These are phyloP conservation scores for Ephestia elutella DNA, from an alignment of 1,140 invertebrate genomes.

Conservation along the genomic window DNA sequence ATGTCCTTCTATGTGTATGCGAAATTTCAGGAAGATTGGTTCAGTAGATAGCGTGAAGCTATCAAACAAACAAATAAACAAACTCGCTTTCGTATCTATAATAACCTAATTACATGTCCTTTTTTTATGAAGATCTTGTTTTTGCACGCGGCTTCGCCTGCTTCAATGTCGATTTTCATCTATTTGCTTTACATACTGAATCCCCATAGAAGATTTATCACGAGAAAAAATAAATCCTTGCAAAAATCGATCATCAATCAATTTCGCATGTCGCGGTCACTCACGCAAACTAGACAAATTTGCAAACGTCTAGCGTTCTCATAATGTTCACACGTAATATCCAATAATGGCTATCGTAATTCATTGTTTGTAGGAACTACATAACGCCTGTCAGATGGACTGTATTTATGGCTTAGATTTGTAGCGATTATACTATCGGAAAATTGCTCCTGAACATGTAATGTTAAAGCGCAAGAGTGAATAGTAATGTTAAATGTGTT, in stretches of 20 bases:
- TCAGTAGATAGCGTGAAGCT: too few relatives aligned
- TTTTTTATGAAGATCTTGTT: too few relatives aligned
- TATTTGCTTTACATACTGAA: too few relatives aligned
- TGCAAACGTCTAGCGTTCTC: neutral
- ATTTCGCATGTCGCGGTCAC: neutral
- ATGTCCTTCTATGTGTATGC: too few relatives aligned
- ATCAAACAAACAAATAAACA: too few relatives aligned
- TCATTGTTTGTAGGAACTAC: neutral
- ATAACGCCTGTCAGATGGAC: neutral
- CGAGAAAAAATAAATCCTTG: neutral
- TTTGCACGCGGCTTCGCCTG: too few relatives aligned
- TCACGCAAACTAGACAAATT: neutral
- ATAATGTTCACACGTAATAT: neutral
- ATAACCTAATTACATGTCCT: too few relatives aligned
- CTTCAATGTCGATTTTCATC: too few relatives aligned
- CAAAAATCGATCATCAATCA: neutral
- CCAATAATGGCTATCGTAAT: neutral
- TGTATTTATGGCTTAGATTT: neutral
- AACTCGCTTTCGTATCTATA: too few relatives aligned
- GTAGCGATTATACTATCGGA: neutral
- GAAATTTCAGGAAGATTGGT: too few relatives aligned
- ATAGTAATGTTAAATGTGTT: too few relatives aligned
- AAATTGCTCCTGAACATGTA: neutral
- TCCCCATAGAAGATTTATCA: too few relatives aligned
- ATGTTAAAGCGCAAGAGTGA: neutral